Conservation (phyloP, 2,113 vertebrate species). For the Sebastes fasciatus region DNA sequence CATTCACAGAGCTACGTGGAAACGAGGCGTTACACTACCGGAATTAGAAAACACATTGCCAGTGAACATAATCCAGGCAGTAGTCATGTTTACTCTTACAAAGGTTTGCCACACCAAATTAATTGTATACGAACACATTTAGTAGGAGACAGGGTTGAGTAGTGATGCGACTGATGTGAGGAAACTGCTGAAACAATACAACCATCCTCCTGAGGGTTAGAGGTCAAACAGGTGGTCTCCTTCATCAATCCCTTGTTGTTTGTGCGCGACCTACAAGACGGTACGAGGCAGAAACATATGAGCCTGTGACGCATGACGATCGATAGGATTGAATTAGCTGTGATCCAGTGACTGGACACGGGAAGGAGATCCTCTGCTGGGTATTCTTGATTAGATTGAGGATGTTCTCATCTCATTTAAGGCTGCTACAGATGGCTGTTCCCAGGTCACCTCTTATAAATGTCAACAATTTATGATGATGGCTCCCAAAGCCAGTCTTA, state of each 20-base stretch:
- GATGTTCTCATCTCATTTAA: slow-evolving; percentile 39
- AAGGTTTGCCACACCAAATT: background rate
- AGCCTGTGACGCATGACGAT: slow-evolving; percentile 19
- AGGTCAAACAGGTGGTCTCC: slow-evolving; percentile 2
- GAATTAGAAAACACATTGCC: background rate
- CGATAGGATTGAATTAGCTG: slow-evolving; percentile 30
- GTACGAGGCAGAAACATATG: background rate
- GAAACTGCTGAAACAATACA: background rate
- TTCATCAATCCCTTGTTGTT: slow-evolving; percentile 4
- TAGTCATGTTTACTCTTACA: slow-evolving; percentile 11
- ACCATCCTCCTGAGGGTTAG: background rate
- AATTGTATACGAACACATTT: background rate
- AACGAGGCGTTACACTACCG: too few species aligned
- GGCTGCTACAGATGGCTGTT: slow-evolving; percentile 21
- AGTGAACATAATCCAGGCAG: background rate
- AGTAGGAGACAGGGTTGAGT: background rate
- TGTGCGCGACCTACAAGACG: background rate
- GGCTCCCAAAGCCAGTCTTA: slow-evolving; percentile 25
- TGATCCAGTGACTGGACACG: slow-evolving; percentile 13
- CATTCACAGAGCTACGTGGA: too few species aligned
- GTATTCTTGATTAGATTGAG: slow-evolving; percentile 44
- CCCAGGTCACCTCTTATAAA: slow-evolving; percentile 32
- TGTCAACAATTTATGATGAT: slow-evolving; percentile 27
- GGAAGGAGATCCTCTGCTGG: slow-evolving; percentile 35
- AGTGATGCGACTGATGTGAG: background rate